Evolutionary conservation across 2,888 invertebrate genomes (phyloP), one percentile per base, ranked within the genome.

Genomic region (Archips xylosteana): DNA sequence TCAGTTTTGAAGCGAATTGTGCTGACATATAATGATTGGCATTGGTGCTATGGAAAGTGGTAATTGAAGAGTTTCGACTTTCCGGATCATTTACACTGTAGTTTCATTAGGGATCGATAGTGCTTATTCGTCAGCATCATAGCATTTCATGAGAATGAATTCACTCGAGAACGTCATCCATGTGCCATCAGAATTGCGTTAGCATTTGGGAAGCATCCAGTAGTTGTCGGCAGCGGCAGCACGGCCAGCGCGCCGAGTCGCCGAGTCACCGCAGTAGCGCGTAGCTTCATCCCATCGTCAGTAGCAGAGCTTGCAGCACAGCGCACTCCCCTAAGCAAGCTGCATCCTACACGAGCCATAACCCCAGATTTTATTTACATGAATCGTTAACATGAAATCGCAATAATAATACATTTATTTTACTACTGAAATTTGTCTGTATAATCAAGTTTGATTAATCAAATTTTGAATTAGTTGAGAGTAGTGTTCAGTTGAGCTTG

Each of bases 41-140:
- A 91, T 87, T 89, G 94, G 92, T 94, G 94, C 94, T 92, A 92
- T 84, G 88, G 83, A 84, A 85, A 85, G 83, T 78, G 71, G 67
- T 75, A 51, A 66, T 80, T 78, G 70, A 70, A 67, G 65, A 74
- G 62, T 74, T 74, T 71, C 75, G 54, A 74, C 72, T 74, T 75
- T 69, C 77, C 74, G 72, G 73, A 75, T 77, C 78, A 74, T 76
- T 83, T 84, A 83, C 82, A 83, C 83, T 82, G 84, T 85, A 85
- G 83, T 84, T 82, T 90, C 89, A 90, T 81, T 89, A 91, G 89
- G 81, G 82, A 82, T 88, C 85, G 85, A 84, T 86, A 88, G 87
- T 86, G 92, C 92, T 92, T 92, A 78, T 80, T 80, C 79, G 79
- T 86, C 83, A 83, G 83, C 84, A 86, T 82, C 83, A 83, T 82